Base-by-base conservation (phyloP, 1,140 invertebrate genomes). In the Andricus grossulariae region DNA sequence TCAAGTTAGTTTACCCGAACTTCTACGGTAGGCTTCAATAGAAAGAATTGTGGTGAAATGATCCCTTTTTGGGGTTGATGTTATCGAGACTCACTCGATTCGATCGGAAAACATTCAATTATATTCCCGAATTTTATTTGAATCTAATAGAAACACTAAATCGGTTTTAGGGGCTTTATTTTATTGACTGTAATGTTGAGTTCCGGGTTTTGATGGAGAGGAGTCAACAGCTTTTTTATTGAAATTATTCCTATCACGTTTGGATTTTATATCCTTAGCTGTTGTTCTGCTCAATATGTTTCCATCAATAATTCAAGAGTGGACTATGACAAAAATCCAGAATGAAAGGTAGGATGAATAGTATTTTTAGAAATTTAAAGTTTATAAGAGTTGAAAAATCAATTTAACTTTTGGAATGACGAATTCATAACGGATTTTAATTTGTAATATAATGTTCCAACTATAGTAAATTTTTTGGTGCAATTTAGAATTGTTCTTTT, bases 241-340 rank as follows among this genome's bases (percentile, higher is more conserved):
- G 39, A 66, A 66, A 39, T 39, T 39, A 60, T 66, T 66, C 32
- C n/a, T 32, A 32, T 66, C 60, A 45, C 32, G 39, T 16, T 39
- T 66, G 60, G 25, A 45, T 39, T 66, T 66, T 66, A 66, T 66
- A n/a, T 16, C 60, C 15, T 15, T 66, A 16, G 60, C 25, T 60
- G 57, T 60, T 60, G 57, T 13, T 32, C 25, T 32, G 7, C 21
- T 66, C 60, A 66, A 66, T 66, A 25, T 66, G 39, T 45, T 39
- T 39, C 32, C 25, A 66, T 66, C 60, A 66, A 66, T 66, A 66
- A 66, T 66, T 66, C 60, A 66, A 66, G n/a, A 66, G 39, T 45
- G 60, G 25, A 66, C 39, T 39, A 16, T 8, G 39, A 39, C 32
- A 66, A 66, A 66, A 66, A 15, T 57, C n/a, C 15, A 13, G 19